Evolutionary conservation across 2,888 invertebrate genomes (phyloP), one percentile per base, ranked within the genome.

Genomic region (Harpalus rubripes): DNA sequence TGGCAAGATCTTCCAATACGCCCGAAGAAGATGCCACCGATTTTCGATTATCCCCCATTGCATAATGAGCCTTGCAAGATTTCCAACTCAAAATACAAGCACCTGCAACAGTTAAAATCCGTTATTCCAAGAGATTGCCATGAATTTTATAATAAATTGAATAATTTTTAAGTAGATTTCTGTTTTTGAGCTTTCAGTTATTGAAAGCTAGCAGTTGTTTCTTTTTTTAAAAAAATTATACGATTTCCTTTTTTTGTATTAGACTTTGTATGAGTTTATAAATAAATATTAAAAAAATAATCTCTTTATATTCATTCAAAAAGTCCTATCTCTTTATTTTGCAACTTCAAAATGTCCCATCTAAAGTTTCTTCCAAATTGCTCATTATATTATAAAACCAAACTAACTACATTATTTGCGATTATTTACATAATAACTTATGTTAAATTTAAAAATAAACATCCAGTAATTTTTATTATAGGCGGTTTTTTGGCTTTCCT

Each of bases 121-220:
- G 80, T 80, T 26, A 80, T 80, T 26, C 80, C 80, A 59, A 56
- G 80, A 72, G 80, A 80, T 26, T 80, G 80, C 65, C 61, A 80
- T 18, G 22, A 68, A 61, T 59, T 80, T 80, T 80, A 68, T 61
- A 68, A 80, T 68, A 80, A 59, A 72, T 61, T 80, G 58, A 22
- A 41, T 58, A 74, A 79, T 79, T 79, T 56, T 58, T 79, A 58
- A 52, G 44, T 18, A 79, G 16, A 39, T 52, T 39, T 56, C 7
- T 44, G 44, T 44, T 44, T 44, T 44, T 22, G 44, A 44, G 44
- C 44, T 44, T 44, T 44, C 44, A 44, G 44, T 44, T 44, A 44
- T 44, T 44, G 44, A 44, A 44, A 44, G 44, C 44, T 44, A 44
- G 4, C 44, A 44, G 44, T 44, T 44, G 44, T 44, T 7, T 44